phyloP scores from a whole-genome alignment of 2,888 invertebrate species.

The Liopterus haemorrhoidalis region DNA sequence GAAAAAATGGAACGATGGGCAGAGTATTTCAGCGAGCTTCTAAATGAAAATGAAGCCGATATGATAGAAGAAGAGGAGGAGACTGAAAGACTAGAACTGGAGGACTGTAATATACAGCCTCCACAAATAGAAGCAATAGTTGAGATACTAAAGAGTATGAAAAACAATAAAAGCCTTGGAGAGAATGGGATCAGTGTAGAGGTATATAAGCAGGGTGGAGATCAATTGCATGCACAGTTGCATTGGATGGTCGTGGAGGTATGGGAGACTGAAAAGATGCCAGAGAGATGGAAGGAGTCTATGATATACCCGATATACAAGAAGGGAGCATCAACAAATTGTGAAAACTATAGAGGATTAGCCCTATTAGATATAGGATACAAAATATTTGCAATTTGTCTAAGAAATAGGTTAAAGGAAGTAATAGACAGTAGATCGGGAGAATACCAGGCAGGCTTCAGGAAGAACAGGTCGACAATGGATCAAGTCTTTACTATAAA shows the following conservation, averaged over 20 bases:
- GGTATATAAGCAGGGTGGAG: conserved; percentile 5
- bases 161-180: conserved; percentile 4
- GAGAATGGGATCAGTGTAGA: conserved; percentile 1
- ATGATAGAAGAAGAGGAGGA: no score
- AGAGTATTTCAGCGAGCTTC: no score
- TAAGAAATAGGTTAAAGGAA: not conserved
- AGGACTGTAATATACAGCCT: no score
- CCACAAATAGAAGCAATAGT: not conserved
- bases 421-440: not conserved
- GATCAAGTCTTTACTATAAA: not conserved
- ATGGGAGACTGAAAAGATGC: conserved; percentile 4
- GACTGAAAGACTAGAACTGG: not conserved
- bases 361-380: no score
- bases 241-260: not conserved
- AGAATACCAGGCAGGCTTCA: conserved; percentile 5
- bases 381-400: conserved; percentile 1
- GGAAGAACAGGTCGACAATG: not conserved
- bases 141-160: conserved; percentile 3
- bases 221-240: not conserved
- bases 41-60: no score
- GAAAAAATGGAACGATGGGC: no score
- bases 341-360: not conserved
- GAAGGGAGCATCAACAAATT: not conserved
- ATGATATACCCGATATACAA: conserved; percentile 2
- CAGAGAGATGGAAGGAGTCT: conserved; percentile 4